Evolutionary conservation across 2,797 vertebrate genomes (phyloP), one percentile per base, ranked within the genome.

Genomic region (Enteromius fasciolatus): DNA sequence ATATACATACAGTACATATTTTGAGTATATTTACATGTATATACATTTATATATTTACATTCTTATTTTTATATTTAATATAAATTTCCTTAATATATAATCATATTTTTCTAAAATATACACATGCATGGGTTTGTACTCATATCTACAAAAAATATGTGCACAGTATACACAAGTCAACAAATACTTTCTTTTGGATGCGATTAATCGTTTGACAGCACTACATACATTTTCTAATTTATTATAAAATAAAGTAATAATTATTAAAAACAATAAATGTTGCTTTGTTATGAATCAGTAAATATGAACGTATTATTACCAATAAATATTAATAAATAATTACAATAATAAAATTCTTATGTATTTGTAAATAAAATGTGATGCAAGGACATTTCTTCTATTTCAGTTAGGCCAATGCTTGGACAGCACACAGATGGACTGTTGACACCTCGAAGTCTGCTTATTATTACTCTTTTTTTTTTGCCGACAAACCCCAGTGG

Each of bases 401-500:
- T 79, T 69, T 44, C 1, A 61, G 15, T 59, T 15, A 61, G 28
- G 25, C 78, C 4, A 31, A 1, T 31, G 3, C 54, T 20, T 28
- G 52, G 7, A 61, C 20, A 33, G 69, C 63, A 63, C 59, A 54
- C 9, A 74, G 69, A 67, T 20, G 5, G 48, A 68, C 36, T 25
- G 50, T 63, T 61, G 64, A 76, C 67, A 48, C 61, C 75, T 67
- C 20, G 61, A 81, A 69, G 69, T 80, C 23, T 67, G 73, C 80
- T 59, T 85, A 77, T 75, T 73, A 74, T 85, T 84, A 61, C 11
- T 23, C 20, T 44, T 61, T 52, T 69, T 15, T 75, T 15, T 66
- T 66, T 0, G 1, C 61, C 23, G 86, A 63, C 78, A 85, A 85
- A 70, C 77, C 78, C 73, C 69, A 41, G 0, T 85, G 78, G 78